Evolutionary conservation across 35 echinoderm and acorn worm species (phyloP).

Genomic region (Amphiura filiformis): DNA sequence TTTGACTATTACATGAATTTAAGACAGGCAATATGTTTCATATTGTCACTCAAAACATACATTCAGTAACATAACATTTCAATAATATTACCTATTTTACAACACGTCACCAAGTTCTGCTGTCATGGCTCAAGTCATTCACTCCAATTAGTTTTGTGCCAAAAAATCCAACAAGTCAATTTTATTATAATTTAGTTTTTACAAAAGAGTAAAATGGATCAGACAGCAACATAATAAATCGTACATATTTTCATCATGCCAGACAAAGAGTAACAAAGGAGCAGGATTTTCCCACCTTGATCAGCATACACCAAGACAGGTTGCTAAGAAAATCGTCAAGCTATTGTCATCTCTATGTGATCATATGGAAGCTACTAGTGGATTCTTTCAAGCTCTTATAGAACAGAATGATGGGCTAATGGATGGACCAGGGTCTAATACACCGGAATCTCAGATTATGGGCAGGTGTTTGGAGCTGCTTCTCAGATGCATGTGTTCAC

Average conservation of each 20-base stretch:
- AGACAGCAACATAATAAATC: too few relatives aligned
- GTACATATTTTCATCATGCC: background rate
- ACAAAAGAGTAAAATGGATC: too few relatives aligned
- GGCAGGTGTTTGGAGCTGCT: constrained; percentile 78
- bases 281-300: constrained; percentile 73
- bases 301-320: constrained; percentile 46
- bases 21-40: too few relatives aligned
- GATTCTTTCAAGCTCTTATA: constrained; percentile 72
- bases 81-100: too few relatives aligned
- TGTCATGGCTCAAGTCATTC: too few relatives aligned
- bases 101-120: too few relatives aligned
- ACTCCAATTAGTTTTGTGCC: too few relatives aligned
- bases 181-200: too few relatives aligned
- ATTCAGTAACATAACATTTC: too few relatives aligned
- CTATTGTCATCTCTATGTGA: constrained; percentile 73
- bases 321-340: constrained; percentile 81
- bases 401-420: constrained; percentile 80
- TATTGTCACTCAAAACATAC: too few relatives aligned
- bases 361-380: constrained; percentile 88
- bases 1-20: too few relatives aligned
- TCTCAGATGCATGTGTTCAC: constrained; percentile 38
- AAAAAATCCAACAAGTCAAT: too few relatives aligned
- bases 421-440: constrained; percentile 73
- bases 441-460: constrained; percentile 65
- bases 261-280: constrained; percentile 72